These are phyloP conservation scores for Spinus olivaceus DNA, from an alignment of 2,797 vertebrate genomes.

Conservation along the genomic window DNA sequence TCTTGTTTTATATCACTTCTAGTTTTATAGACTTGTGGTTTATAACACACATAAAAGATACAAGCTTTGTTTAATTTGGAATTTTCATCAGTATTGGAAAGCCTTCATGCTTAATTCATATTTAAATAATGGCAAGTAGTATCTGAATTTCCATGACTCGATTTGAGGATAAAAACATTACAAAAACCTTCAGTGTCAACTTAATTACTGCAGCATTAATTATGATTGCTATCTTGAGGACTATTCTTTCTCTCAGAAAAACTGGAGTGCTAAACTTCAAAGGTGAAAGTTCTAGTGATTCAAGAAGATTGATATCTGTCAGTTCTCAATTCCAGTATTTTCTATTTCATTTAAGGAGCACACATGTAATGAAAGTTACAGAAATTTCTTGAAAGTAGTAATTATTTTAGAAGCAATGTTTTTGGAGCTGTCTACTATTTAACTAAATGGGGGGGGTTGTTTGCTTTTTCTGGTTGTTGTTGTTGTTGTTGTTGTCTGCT, in stretches of 20 bases:
- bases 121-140: neutral
- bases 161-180: neutral
- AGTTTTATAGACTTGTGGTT: neutral
- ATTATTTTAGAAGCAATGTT: neutral
- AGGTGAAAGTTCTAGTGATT: neutral
- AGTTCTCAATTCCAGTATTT: neutral
- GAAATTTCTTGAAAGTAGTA: neutral
- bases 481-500: neutral
- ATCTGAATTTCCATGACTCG: neutral
- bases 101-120: neutral
- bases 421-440: neutral
- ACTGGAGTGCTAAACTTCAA: neutral
- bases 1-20: neutral
- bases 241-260: neutral
- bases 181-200: neutral
- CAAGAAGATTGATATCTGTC: neutral
- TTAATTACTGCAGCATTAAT: neutral
- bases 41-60: neutral
- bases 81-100: neutral
- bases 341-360: neutral
- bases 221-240: neutral
- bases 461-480: neutral
- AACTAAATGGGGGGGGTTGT: accelerated
- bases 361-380: neutral
- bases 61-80: neutral